phyloP scores from a whole-genome alignment of 1,140 invertebrate genomes.

The Steinernema feltiae region DNA sequence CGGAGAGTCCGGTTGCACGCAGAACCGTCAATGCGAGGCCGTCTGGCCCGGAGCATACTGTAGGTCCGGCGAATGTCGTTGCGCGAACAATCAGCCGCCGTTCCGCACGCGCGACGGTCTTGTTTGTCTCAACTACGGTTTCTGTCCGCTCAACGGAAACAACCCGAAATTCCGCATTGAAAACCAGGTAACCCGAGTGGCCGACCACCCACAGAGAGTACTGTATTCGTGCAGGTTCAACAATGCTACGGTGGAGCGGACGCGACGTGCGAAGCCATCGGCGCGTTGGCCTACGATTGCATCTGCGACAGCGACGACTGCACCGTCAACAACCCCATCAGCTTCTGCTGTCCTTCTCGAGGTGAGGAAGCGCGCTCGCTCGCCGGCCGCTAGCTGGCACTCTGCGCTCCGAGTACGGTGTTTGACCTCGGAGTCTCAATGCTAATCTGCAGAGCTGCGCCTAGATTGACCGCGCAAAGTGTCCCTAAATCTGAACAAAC shows the following conservation, averaged over 20 bases:
- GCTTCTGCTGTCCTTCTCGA: conserved; percentile 56
- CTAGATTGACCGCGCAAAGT: neutral
- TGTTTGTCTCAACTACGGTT: conserved; percentile 56
- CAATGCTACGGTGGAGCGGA: conserved; percentile 57
- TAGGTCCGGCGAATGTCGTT: conserved; percentile 52
- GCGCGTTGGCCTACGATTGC: conserved; percentile 54
- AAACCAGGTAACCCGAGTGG: conserved; percentile 38
- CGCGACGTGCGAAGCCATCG: conserved; percentile 56
- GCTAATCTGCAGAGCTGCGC: neutral
- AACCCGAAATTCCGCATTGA: conserved; percentile 58
- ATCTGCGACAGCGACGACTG: conserved; percentile 57
- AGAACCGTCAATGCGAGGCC: conserved; percentile 56
- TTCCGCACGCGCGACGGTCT: conserved; percentile 54
- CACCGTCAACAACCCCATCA: conserved; percentile 57
- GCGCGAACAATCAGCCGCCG: conserved; percentile 57
- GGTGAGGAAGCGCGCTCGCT: conserved; percentile 27
- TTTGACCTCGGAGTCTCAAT: neutral
- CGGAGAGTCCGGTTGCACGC: conserved; percentile 56
- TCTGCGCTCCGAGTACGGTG: neutral
- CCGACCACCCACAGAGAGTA: neutral
- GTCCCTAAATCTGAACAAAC: conserved; percentile 14
- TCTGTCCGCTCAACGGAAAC: conserved; percentile 56
- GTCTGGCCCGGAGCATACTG: conserved; percentile 57
- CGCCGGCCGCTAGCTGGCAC: neutral
- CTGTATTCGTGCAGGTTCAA: conserved; percentile 40